These are phyloP conservation scores for Lutjanus argentimaculatus DNA, from an alignment of 2,797 vertebrate species.

Conservation along the genomic window DNA sequence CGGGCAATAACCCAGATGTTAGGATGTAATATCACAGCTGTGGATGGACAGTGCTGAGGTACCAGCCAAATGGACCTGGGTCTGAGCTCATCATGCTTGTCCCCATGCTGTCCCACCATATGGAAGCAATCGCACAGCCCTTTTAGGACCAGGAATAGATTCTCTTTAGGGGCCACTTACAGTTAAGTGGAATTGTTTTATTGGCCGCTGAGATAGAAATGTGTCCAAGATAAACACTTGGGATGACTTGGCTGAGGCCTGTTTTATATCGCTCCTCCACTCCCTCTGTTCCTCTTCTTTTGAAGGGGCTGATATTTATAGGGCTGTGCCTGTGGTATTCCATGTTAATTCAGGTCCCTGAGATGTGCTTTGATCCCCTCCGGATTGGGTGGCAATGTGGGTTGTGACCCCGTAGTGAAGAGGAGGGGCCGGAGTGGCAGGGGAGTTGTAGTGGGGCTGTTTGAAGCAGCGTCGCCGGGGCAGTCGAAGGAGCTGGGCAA, in stretches of 20 bases:
- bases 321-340: conserved; percentile 92
- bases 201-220: conserved; percentile 98
- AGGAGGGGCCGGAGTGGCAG: conserved; percentile 76
- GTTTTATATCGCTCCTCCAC: conserved; percentile 84
- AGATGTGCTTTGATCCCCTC: conserved; percentile 92
- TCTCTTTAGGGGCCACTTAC: conserved; percentile 97
- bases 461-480: conserved; percentile 78
- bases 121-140: conserved; percentile 98
- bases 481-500: conserved; percentile 80
- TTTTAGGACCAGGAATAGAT: conserved; percentile 96
- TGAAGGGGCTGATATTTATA: conserved; percentile 95
- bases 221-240: conserved; percentile 99
- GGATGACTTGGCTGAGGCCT: conserved; percentile 89
- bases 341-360: conserved; percentile 92
- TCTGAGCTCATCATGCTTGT: conserved; percentile 91
- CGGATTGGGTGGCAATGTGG: conserved; percentile 91
- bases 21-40: conserved; percentile 95
- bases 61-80: conserved; percentile 93
- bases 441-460: conserved; percentile 79
- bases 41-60: conserved; percentile 92
- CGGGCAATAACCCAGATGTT: conserved; percentile 99
- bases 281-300: conserved; percentile 85
- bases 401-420: conserved; percentile 81
- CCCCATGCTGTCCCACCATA: conserved; percentile 99
- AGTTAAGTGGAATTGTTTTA: conserved; percentile 99